Percentiles rank a stretch among this genome's conserved stretches.
phyloP scores from a whole-genome alignment of 1,140 invertebrate genomes.

The Laodelphax striatellus region DNA sequence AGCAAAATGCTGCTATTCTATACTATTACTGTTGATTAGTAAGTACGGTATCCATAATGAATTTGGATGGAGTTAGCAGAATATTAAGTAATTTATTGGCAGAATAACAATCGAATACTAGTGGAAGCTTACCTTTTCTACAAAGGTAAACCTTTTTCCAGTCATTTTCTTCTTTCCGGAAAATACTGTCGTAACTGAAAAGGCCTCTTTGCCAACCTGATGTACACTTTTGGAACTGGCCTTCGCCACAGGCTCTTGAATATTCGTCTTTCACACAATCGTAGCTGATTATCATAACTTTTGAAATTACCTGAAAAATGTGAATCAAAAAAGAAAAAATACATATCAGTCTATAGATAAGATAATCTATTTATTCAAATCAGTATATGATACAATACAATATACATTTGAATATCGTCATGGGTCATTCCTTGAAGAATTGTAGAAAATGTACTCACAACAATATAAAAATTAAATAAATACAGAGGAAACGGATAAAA shows the following conservation, averaged over 20 bases:
- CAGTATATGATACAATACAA: too few relatives aligned
- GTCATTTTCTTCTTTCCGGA: conserved; percentile 78
- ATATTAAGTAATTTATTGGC: too few relatives aligned
- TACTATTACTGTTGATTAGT: too few relatives aligned
- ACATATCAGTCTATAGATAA: not conserved
- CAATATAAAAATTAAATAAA: too few relatives aligned
- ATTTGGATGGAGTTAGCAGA: too few relatives aligned
- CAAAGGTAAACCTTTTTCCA: conserved; percentile 89
- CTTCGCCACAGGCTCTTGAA: conserved; percentile 26
- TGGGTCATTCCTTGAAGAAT: too few relatives aligned
- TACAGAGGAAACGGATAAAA: too few relatives aligned
- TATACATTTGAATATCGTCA: too few relatives aligned
- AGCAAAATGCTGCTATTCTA: too few relatives aligned
- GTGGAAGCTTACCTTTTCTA: conserved; percentile 36
- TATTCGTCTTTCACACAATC: conserved; percentile 40
- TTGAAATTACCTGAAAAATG: conserved; percentile 18
- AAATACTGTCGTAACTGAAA: conserved; percentile 46
- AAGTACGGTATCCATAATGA: too few relatives aligned
- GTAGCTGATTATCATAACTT: conserved; percentile 40
- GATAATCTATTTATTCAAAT: too few relatives aligned
- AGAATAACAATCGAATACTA: not conserved
- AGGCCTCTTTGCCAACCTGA: conserved; percentile 52
- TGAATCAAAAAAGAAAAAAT: not conserved
- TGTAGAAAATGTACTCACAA: too few relatives aligned
- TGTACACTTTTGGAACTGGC: conserved; percentile 22